Conservation (phyloP, 2,113 vertebrate species). For the Brevimyrus niger region DNA sequence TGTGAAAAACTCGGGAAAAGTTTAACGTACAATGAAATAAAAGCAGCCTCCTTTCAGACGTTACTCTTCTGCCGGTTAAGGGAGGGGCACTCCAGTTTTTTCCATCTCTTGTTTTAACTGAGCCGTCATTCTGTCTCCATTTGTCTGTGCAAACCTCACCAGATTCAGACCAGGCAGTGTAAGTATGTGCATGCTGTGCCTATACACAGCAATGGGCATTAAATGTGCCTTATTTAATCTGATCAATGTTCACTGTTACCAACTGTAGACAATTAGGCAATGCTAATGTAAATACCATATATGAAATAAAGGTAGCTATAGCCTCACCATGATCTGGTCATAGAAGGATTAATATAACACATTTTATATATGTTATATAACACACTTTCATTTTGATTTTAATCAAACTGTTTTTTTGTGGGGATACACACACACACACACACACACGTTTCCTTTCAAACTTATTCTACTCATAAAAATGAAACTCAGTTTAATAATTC, state of each 20-base stretch:
- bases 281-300: background rate
- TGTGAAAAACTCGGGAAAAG: background rate
- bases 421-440: background rate
- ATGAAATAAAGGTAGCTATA: background rate
- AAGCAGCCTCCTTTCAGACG: background rate
- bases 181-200: background rate
- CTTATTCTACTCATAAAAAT: background rate
- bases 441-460: background rate
- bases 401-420: background rate
- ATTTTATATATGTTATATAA: background rate
- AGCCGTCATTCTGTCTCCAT: background rate
- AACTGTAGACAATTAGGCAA: background rate
- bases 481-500: background rate
- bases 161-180: background rate
- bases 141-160: background rate
- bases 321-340: background rate
- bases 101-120: background rate
- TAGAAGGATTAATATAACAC: background rate
- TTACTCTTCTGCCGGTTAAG: background rate
- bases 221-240: background rate
- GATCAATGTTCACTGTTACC: background rate
- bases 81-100: background rate
- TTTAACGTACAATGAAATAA: background rate
- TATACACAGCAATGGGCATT: background rate
- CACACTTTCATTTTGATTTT: background rate